Evolutionary conservation across 2,113 vertebrate species (phyloP), one percentile per base, ranked within the genome.

Genomic region (Mionectes macconnelli): DNA sequence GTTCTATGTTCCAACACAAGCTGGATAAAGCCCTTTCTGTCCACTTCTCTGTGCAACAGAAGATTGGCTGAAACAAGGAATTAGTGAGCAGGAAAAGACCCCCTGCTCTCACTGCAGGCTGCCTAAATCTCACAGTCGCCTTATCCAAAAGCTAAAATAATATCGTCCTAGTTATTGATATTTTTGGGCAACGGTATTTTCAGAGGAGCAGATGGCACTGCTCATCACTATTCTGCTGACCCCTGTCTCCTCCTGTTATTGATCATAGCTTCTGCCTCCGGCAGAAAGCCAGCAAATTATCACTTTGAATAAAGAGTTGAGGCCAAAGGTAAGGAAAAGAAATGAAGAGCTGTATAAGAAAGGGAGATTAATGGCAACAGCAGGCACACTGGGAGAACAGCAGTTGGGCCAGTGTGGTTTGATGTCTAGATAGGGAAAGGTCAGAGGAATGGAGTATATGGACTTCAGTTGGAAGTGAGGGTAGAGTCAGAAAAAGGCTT

Each of bases 261-360:
- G 96, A 97, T 96, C 96, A 97, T 94, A 79, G 77, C 89, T 95
- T 97, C 93, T 94, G 83, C 86, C 86, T 95, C 91, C 0, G 4
- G 94, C 91, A 94, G 91, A 95, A 68, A 96, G 81, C 40, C 89
- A 94, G 91, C 91, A 95, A 95, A 96, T 95, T 96, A 97, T 87
- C 91, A 94, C 93, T 94, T 95, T 95, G 96, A 97, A 95, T 97
- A 94, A 89, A 91, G 95, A 95, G 84, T 39, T 94, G 81, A 92
- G 96, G 96, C 93, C 93, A 94, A 92, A 97, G 95, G 93, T 95
- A 95, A 95, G 74, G 94, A 91, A 92, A 91, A 87, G 74, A 80
- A 95, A 96, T 82, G 93, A 95, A 91, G 81, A 95, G 87, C 91
- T 91, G 84, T 82, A 31, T 87, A 89, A 89, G 89, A 93, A 96